Evolutionary conservation across 2,113 vertebrate genomes (phyloP).

Genomic region (Anhinga anhinga): DNA sequence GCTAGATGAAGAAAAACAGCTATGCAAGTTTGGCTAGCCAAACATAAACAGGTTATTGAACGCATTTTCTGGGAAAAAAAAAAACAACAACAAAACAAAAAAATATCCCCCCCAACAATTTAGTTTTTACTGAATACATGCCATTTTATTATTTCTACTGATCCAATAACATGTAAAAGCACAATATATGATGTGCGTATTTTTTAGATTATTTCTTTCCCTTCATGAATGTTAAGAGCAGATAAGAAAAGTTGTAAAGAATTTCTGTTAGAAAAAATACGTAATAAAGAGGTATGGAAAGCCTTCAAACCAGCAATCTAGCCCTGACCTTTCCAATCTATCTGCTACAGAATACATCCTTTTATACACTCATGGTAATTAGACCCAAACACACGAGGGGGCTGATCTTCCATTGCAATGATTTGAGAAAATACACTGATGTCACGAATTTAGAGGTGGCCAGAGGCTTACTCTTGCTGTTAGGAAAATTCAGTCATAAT

Average conservation of each 20-base stretch:
- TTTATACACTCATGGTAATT: neutral
- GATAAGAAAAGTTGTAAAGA: neutral
- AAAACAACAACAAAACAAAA: neutral
- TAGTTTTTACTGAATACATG: neutral
- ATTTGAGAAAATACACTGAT: neutral
- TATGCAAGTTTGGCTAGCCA: neutral
- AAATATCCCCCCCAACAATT: accelerated
- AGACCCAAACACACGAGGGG: neutral
- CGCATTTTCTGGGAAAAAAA: neutral
- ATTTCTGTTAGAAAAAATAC: neutral
- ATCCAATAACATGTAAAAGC: neutral
- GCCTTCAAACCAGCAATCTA: neutral
- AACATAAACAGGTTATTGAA: neutral
- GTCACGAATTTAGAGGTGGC: neutral
- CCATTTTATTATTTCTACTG: neutral
- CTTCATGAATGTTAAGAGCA: neutral
- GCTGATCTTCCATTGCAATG: neutral
- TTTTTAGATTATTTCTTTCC: neutral
- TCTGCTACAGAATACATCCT: neutral
- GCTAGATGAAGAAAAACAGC: neutral
- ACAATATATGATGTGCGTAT: neutral
- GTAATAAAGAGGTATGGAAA: neutral
- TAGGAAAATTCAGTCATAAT: neutral
- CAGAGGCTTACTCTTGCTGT: neutral
- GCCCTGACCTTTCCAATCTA: neutral